These are phyloP conservation scores for Berghia stephanieae DNA, from an alignment of 1,140 invertebrate species.

Conservation along the genomic window DNA sequence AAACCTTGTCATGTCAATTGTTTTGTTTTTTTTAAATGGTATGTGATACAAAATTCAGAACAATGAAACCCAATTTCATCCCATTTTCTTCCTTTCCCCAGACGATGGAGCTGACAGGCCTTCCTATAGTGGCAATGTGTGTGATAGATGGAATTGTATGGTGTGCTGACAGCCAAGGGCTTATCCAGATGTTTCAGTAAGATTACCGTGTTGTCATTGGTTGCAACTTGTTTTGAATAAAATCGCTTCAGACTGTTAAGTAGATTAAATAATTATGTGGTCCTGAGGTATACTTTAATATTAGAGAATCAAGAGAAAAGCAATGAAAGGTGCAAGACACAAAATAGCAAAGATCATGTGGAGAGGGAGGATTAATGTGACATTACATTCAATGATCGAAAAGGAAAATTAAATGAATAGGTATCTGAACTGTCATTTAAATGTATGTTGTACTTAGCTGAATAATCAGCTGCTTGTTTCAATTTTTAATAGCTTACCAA, in stretches of 20 bases:
- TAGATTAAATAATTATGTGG: neutral
- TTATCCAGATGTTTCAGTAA: conserved; percentile 45
- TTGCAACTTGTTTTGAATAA: neutral
- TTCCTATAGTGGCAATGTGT: conserved; percentile 38
- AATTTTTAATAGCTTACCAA: too few relatives aligned
- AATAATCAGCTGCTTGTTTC: too few relatives aligned
- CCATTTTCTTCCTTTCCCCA: conserved; percentile 21
- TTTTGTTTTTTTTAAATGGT: neutral
- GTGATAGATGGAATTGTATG: conserved; percentile 37
- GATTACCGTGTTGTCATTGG: conserved; percentile 4
- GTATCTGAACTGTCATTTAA: too few relatives aligned
- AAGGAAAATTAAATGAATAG: too few relatives aligned
- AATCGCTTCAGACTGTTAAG: neutral
- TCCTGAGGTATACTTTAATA: neutral
- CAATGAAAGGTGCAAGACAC: neutral
- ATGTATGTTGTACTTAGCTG: too few relatives aligned
- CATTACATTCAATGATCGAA: too few relatives aligned
- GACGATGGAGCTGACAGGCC: conserved; percentile 33
- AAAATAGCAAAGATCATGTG: too few relatives aligned
- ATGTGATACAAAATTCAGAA: conserved; percentile 6
- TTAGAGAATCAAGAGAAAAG: neutral
- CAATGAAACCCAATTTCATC: neutral
- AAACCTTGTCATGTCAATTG: conserved; percentile 14
- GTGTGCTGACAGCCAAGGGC: conserved; percentile 41
- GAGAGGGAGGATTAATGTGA: too few relatives aligned